Conservation (phyloP, 2,888 invertebrate species). For the Microctonus aethiopoides region DNA sequence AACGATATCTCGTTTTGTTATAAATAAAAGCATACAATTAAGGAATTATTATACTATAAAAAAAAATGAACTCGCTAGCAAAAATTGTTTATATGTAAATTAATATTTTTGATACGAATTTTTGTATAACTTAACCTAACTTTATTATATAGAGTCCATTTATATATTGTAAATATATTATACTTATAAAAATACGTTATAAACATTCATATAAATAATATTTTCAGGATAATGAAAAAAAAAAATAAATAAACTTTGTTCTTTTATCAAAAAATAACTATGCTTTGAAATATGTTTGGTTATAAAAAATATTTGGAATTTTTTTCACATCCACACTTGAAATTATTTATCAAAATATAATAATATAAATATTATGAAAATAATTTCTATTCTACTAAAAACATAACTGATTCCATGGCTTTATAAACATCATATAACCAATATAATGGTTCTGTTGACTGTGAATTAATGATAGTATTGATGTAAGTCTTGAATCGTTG, state of each 20-base stretch:
- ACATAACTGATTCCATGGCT: neutral
- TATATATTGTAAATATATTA: conserved; percentile 7
- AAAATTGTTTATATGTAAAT: conserved; percentile 13
- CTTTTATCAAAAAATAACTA: neutral
- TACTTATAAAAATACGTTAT: neutral
- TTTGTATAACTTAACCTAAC: neutral
- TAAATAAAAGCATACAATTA: neutral
- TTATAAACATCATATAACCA: neutral
- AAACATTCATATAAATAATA: neutral
- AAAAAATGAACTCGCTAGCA: neutral
- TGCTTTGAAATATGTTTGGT: too few relatives aligned
- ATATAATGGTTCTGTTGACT: neutral
- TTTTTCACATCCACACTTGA: too few relatives aligned
- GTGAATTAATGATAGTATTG: neutral
- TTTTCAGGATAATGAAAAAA: neutral
- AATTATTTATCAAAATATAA: too few relatives aligned
- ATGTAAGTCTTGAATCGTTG: neutral
- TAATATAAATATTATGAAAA: too few relatives aligned
- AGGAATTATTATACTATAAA: neutral
- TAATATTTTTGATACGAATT: conserved; percentile 1
- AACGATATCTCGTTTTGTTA: neutral
- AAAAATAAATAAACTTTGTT: neutral
- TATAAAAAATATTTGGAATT: too few relatives aligned
- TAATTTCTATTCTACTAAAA: conserved; percentile 1
- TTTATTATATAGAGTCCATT: neutral